These are phyloP conservation scores for Pseudomyrmex cubaensis DNA, from an alignment of 1,140 invertebrate genomes.

Conservation along the genomic window DNA sequence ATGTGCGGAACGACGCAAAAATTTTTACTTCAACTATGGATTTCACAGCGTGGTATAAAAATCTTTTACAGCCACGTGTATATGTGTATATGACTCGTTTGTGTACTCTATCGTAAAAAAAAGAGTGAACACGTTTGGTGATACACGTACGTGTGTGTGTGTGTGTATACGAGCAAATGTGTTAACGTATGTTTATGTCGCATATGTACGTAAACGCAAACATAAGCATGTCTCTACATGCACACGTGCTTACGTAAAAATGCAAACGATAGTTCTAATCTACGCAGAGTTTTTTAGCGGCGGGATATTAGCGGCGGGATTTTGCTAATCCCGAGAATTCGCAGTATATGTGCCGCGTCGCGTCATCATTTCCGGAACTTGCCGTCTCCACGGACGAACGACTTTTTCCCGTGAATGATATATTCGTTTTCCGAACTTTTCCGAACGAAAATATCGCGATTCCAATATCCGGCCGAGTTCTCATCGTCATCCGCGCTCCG, in stretches of 20 bases:
- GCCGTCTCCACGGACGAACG: not conserved
- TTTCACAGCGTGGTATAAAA: slow-evolving; percentile 39
- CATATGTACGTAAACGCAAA: too few relatives aligned
- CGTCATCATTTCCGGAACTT: slow-evolving; percentile 27
- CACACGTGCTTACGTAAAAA: not conserved
- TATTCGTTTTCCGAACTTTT: slow-evolving; percentile 61
- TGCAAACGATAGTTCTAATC: not conserved
- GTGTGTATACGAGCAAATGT: too few relatives aligned
- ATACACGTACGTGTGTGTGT: too few relatives aligned
- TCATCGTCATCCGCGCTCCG: not conserved
- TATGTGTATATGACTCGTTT: not conserved
- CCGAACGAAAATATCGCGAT: slow-evolving; percentile 57
- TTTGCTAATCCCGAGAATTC: slow-evolving; percentile 28
- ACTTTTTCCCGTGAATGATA: slow-evolving; percentile 34
- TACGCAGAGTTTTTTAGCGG: not conserved
- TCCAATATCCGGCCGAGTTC: slow-evolving; percentile 61
- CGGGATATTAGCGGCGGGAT: not conserved
- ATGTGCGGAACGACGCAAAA: not conserved
- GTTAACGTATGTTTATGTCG: too few relatives aligned
- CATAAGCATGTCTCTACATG: too few relatives aligned
- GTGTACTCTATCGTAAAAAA: not conserved
- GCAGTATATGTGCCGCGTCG: not conserved
- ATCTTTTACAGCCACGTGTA: slow-evolving; percentile 30
- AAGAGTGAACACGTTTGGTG: not conserved
- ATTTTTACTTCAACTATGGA: slow-evolving; percentile 24